Conservation (phyloP, 2,797 vertebrate genomes). For the Characodon lateralis region DNA sequence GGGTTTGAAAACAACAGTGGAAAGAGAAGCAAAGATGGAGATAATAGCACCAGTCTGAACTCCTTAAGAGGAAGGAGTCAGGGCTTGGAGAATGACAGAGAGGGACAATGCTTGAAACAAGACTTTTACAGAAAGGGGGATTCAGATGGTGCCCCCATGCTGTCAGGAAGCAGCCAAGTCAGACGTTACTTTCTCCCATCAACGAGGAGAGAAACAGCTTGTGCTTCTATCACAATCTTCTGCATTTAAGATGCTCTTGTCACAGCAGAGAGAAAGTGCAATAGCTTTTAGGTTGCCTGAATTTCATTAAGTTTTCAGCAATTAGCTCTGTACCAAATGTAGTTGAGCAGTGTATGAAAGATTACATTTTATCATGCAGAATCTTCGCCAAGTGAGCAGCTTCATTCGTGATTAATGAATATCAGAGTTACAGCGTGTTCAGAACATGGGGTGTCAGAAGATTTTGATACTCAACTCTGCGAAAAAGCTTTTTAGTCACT, state of each 20-base stretch:
- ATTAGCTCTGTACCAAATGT: constrained; percentile 11
- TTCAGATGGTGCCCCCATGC: constrained; percentile 43
- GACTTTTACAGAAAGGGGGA: constrained; percentile 19
- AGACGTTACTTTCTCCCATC: constrained; percentile 27
- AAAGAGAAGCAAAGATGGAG: constrained; percentile 21
- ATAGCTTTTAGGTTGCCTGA: constrained; percentile 20
- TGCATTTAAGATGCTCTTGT: constrained; percentile 38
- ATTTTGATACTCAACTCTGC: neutral
- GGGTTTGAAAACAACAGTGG: constrained; percentile 16
- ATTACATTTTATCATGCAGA: neutral
- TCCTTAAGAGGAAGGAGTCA: constrained; percentile 26
- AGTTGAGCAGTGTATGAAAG: constrained; percentile 8
- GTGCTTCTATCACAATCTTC: constrained; percentile 18
- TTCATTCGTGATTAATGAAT: neutral
- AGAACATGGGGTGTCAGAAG: neutral
- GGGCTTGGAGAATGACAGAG: constrained; percentile 25
- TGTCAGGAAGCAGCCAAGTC: constrained; percentile 41
- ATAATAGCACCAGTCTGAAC: constrained; percentile 22
- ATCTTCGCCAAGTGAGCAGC: neutral
- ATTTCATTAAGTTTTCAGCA: constrained; percentile 21
- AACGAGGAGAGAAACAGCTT: constrained; percentile 36
- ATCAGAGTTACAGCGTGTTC: neutral
- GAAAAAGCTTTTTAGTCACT: too few species aligned
- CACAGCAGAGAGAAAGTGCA: constrained; percentile 31
- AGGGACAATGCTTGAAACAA: constrained; percentile 30